Percentiles rank a stretch among this genome's conserved stretches.
Evolutionary conservation across 1,140 invertebrate genomes (phyloP).

Genomic region (Drepana arcuata): DNA sequence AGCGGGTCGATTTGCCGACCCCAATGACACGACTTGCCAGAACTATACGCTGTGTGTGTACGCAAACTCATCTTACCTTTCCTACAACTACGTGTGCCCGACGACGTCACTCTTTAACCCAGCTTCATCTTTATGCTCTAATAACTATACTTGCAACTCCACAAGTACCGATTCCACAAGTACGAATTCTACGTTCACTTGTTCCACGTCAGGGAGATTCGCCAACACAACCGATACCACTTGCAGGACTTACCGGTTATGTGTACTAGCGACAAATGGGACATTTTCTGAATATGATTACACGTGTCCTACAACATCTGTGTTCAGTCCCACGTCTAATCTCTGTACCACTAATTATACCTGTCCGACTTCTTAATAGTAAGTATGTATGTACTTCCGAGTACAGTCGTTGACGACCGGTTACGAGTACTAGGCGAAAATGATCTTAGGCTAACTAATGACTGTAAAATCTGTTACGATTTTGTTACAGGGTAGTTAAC

Average conservation of each 20-base stretch:
- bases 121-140: constrained; percentile 17
- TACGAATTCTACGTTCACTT: constrained; percentile 21
- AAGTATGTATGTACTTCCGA: too few species aligned
- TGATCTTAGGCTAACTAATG: too few species aligned
- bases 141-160: constrained; percentile 24
- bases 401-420: too few species aligned
- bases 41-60: constrained; percentile 39
- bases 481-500: too few species aligned
- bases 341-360: constrained; percentile 22
- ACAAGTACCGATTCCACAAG: constrained; percentile 10
- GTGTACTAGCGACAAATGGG: constrained; percentile 18
- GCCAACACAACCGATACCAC: constrained; percentile 26
- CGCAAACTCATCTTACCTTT: constrained; percentile 8
- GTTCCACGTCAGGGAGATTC: constrained; percentile 29
- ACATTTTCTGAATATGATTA: constrained; percentile 21
- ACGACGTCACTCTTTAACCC: constrained; percentile 38
- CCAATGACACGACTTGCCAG: constrained; percentile 31
- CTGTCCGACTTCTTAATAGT: constrained; percentile 9
- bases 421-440: too few species aligned
- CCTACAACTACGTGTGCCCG: constrained; percentile 39
- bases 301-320: constrained; percentile 25
- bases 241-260: constrained; percentile 31
- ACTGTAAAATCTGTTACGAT: too few species aligned
- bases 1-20: constrained; percentile 23
- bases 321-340: constrained; percentile 21